Evolutionary conservation across 2,888 invertebrate species (phyloP).

Genomic region (Stenodema calcarata): DNA sequence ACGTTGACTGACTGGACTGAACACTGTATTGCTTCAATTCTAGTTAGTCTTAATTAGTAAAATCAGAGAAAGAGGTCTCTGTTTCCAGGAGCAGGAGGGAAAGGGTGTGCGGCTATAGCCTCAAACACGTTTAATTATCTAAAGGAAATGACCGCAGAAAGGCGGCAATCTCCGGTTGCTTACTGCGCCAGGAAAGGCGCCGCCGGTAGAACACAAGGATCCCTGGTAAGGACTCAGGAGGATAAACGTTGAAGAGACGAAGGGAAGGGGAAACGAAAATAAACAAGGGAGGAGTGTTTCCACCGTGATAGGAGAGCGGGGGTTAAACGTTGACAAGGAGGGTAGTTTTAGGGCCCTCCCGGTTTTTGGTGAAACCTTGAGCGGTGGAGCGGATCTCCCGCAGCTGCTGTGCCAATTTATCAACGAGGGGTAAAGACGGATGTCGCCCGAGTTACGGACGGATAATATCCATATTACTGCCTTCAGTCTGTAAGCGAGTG

Average conservation of each 20-base stretch:
- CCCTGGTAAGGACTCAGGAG: background rate
- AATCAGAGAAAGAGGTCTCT: background rate
- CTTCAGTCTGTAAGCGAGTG: background rate
- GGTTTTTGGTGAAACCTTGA: background rate
- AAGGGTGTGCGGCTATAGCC: background rate
- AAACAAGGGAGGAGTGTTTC: background rate
- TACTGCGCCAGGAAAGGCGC: background rate
- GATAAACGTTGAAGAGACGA: background rate
- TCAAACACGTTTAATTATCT: constrained; percentile 19
- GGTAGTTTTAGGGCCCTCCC: background rate
- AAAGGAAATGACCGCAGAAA: constrained; percentile 36
- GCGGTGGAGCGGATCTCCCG: constrained; percentile 6
- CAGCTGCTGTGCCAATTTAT: constrained; percentile 34
- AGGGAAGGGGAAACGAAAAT: background rate
- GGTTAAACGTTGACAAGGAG: background rate
- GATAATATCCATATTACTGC: background rate
- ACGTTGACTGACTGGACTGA: too few relatives aligned
- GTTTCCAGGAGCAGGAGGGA: background rate
- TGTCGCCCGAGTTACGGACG: background rate
- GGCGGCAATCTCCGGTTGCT: background rate
- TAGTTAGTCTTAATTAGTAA: background rate
- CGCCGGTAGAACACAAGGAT: background rate
- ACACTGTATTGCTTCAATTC: background rate
- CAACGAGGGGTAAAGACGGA: background rate
- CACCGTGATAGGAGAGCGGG: background rate